Conservation (phyloP, 1,140 invertebrate genomes). For the Drosophila mauritiana region DNA sequence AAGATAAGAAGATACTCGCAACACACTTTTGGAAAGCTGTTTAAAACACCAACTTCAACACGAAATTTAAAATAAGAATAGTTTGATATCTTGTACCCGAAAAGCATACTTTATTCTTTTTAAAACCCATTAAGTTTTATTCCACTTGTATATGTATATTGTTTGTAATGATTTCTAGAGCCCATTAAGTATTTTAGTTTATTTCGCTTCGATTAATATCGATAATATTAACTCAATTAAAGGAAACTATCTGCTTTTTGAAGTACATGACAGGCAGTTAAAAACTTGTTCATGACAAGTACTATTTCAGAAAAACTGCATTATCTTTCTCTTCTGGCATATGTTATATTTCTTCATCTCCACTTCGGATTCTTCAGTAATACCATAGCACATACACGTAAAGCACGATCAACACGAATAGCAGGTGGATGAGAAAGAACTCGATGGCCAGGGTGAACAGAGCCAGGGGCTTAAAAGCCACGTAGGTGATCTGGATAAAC, state of each 20-base stretch:
- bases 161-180: no score
- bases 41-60: not conserved
- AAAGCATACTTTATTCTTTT: not conserved
- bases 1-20: not conserved
- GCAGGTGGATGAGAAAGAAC: slow-evolving; percentile 74
- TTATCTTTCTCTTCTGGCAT: not conserved
- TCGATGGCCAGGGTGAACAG: slow-evolving; percentile 74
- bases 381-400: slow-evolving; percentile 78
- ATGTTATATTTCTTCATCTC: not conserved
- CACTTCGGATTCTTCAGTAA: slow-evolving; percentile 29
- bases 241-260: not conserved
- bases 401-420: slow-evolving; percentile 73
- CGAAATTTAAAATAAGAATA: not conserved
- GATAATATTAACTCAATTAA: not conserved
- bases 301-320: no score
- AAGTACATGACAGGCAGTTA: not conserved
- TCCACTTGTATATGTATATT: not conserved
- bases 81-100: not conserved
- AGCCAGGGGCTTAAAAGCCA: slow-evolving; percentile 66
- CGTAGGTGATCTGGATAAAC: slow-evolving; percentile 69
- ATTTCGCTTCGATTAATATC: not conserved
- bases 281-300: not conserved
- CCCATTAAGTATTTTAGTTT: not conserved
- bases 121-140: not conserved
- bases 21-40: not conserved